Evolutionary conservation across 1,140 invertebrate genomes (phyloP).

Genomic region (Achroia grisella): DNA sequence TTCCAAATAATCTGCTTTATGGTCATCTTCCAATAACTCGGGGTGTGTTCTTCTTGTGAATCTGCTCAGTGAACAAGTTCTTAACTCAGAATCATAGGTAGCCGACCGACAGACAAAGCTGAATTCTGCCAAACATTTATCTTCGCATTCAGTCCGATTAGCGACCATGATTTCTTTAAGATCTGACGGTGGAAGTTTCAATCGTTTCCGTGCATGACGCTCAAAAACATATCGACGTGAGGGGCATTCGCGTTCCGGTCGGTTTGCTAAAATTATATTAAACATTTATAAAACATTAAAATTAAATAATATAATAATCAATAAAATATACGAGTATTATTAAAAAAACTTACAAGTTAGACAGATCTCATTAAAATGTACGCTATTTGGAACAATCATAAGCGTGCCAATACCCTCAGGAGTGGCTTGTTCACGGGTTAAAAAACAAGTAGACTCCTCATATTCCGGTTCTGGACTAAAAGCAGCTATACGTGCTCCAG

Average conservation of each 20-base stretch:
- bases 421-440: slow-evolving; percentile 86
- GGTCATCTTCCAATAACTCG: slow-evolving; percentile 86
- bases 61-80: slow-evolving; percentile 85
- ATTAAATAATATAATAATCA: not conserved
- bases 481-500: slow-evolving; percentile 86
- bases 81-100: slow-evolving; percentile 83
- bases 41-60: slow-evolving; percentile 90
- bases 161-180: slow-evolving; percentile 86
- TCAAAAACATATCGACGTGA: slow-evolving; percentile 91
- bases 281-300: not conserved
- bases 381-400: slow-evolving; percentile 88
- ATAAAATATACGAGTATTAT: not conserved
- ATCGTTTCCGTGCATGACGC: slow-evolving; percentile 86
- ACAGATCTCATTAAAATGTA: slow-evolving; percentile 93
- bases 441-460: slow-evolving; percentile 91
- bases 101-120: slow-evolving; percentile 90
- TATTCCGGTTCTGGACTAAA: slow-evolving; percentile 88
- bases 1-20: slow-evolving; percentile 91
- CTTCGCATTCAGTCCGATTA: slow-evolving; percentile 92
- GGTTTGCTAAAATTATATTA: slow-evolving; percentile 77
- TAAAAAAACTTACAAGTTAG: slow-evolving; percentile 84
- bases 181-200: slow-evolving; percentile 84
- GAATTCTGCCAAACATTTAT: slow-evolving; percentile 92
- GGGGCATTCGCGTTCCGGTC: slow-evolving; percentile 89
- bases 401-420: slow-evolving; percentile 90